A percentile compares a stretch with the other conserved stretches of the same genome.
Conservation (phyloP, 2,797 vertebrate genomes). For the Xerus rutilus region DNA sequence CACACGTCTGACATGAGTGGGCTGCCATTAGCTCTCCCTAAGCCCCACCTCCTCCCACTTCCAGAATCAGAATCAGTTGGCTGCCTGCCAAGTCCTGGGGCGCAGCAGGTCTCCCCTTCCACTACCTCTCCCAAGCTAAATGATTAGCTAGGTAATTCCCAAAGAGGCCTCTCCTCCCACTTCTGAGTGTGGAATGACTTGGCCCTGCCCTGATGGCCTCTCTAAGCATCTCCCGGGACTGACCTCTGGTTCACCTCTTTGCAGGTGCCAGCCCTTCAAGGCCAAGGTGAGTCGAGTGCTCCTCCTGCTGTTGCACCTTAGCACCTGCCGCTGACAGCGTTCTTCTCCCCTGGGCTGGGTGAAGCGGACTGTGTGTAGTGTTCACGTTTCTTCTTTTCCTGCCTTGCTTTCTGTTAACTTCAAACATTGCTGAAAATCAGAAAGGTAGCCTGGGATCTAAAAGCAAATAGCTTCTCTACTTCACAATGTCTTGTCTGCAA, state of each 20-base stretch:
- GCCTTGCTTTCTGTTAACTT: neutral
- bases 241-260: neutral
- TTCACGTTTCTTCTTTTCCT: neutral
- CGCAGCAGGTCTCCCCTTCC: neutral
- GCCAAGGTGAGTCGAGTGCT: neutral
- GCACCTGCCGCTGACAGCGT: neutral
- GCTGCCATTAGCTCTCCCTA: neutral
- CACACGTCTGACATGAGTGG: accelerated
- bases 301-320: conserved; percentile 46
- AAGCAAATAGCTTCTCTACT: neutral
- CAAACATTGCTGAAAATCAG: neutral
- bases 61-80: neutral
- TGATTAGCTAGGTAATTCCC: conserved; percentile 54
- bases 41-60: neutral
- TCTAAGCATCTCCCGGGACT: neutral
- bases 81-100: neutral
- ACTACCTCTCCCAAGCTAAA: neutral
- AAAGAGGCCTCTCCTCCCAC: neutral
- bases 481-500: neutral
- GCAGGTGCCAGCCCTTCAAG: neutral
- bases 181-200: neutral
- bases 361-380: neutral
- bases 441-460: neutral
- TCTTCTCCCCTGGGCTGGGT: neutral
- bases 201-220: neutral